Evolutionary conservation across 2,113 vertebrate species (phyloP).

Genomic region (Catharus minimus): DNA sequence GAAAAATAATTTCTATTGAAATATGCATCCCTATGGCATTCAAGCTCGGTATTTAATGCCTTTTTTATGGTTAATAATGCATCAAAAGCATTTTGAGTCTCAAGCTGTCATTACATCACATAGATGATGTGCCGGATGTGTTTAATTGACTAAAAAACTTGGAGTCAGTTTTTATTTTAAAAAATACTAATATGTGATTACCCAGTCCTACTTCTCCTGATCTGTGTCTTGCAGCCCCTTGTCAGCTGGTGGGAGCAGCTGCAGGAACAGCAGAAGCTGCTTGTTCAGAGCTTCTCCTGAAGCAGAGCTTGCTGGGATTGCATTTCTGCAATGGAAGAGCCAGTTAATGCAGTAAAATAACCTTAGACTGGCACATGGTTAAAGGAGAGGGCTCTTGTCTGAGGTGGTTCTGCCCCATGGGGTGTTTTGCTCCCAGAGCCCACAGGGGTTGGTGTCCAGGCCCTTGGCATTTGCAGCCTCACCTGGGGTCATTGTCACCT

Average conservation of each 20-base stretch:
- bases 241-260: conserved; percentile 27
- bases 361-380: not conserved
- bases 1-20: conserved; percentile 81
- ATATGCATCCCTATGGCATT: conserved; percentile 80
- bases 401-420: not conserved
- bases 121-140: conserved; percentile 66
- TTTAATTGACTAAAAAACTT: conserved; percentile 75
- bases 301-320: not conserved
- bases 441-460: not conserved
- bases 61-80: conserved; percentile 83
- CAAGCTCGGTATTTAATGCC: conserved; percentile 75
- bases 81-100: conserved; percentile 77
- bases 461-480: not conserved
- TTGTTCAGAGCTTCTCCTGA: conserved; percentile 9
- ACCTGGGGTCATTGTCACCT: not conserved
- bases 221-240: conserved; percentile 36
- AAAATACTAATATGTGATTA: conserved; percentile 67
- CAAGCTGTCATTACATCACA: conserved; percentile 77
- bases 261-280: not conserved
- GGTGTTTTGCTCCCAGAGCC: not conserved
- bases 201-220: conserved; percentile 37
- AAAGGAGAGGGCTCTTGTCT: not conserved
- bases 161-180: conserved; percentile 69
- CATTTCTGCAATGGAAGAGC: not conserved
- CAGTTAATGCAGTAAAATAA: not conserved